These are phyloP conservation scores for Drosophila colorata DNA, from an alignment of 2,888 invertebrate species.

Conservation along the genomic window DNA sequence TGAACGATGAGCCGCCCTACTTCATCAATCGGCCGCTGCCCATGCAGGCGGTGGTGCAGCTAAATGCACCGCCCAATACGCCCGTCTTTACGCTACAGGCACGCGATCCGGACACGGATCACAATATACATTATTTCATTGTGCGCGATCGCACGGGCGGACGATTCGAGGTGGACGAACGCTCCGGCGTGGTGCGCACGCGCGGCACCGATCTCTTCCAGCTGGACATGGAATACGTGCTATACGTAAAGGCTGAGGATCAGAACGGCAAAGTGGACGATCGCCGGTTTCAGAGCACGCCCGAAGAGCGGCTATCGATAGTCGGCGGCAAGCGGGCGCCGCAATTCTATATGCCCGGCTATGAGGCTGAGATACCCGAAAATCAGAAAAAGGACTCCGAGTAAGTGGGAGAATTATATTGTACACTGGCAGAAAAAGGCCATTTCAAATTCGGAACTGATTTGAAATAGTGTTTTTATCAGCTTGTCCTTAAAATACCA, in stretches of 20 bases:
- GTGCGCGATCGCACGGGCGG: slow-evolving; percentile 94
- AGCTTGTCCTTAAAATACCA: too few species aligned
- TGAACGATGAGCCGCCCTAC: slow-evolving; percentile 97
- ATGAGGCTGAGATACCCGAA: slow-evolving; percentile 98
- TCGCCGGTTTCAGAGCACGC: slow-evolving; percentile 94
- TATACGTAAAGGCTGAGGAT: slow-evolving; percentile 98
- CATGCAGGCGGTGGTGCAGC: slow-evolving; percentile 98
- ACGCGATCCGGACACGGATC: slow-evolving; percentile 97
- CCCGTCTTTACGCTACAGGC: slow-evolving; percentile 99
- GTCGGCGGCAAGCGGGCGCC: slow-evolving; percentile 99
- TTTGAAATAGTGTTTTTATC: too few species aligned
- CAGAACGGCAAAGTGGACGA: slow-evolving; percentile 97
- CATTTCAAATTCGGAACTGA: too few species aligned
- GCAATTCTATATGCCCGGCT: slow-evolving; percentile 98
- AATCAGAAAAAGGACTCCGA: slow-evolving; percentile 98
- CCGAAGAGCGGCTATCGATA: slow-evolving; percentile 96
- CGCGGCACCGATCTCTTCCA: slow-evolving; percentile 96
- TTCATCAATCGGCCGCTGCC: slow-evolving; percentile 98
- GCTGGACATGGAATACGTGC: slow-evolving; percentile 97
- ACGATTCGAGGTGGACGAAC: slow-evolving; percentile 93
- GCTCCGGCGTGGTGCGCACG: slow-evolving; percentile 96
- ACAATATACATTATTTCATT: slow-evolving; percentile 98
- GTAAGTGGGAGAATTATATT: slow-evolving; percentile 88
- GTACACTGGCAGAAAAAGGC: too few species aligned
- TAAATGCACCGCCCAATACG: slow-evolving; percentile 97